Evolutionary conservation across 2,888 invertebrate genomes (phyloP).

Genomic region (Epiblema foenella): DNA sequence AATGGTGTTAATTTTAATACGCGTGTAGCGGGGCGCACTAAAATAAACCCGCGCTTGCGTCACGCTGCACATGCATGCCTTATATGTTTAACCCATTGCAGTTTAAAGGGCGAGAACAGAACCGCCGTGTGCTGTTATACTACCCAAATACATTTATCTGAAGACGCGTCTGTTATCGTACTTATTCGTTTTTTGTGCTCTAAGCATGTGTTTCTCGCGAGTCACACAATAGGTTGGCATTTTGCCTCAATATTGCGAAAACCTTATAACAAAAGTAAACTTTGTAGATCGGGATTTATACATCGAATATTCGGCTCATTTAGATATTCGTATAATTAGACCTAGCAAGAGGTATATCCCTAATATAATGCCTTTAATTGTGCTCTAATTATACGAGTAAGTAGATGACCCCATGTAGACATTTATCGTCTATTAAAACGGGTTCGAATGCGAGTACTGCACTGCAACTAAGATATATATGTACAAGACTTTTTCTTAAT

Average conservation of each 20-base stretch:
- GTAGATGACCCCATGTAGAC: no score
- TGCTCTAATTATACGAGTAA: no score
- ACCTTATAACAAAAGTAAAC: background rate
- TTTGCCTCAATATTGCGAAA: background rate
- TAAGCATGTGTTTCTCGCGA: background rate
- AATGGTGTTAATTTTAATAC: slow-evolving; percentile 26
- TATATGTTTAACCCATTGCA: slow-evolving; percentile 36
- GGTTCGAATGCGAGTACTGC: no score
- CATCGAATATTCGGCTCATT: no score
- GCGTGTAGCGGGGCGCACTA: slow-evolving; percentile 7
- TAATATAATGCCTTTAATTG: no score
- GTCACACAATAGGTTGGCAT: background rate
- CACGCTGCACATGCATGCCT: slow-evolving; percentile 33
- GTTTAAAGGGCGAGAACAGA: slow-evolving; percentile 39
- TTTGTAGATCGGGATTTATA: no score
- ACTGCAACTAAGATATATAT: no score
- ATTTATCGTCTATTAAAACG: no score
- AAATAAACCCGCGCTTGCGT: slow-evolving; percentile 37
- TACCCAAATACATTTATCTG: slow-evolving; percentile 31
- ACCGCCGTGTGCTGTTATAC: slow-evolving; percentile 18
- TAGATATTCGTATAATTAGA: no score
- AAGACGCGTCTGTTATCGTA: background rate
- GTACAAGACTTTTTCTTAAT: no score
- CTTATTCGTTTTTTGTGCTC: background rate
- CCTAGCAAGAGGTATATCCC: no score